phyloP scores from a whole-genome alignment of 1,140 invertebrate species.

The Zeugodacus cucurbitae region DNA sequence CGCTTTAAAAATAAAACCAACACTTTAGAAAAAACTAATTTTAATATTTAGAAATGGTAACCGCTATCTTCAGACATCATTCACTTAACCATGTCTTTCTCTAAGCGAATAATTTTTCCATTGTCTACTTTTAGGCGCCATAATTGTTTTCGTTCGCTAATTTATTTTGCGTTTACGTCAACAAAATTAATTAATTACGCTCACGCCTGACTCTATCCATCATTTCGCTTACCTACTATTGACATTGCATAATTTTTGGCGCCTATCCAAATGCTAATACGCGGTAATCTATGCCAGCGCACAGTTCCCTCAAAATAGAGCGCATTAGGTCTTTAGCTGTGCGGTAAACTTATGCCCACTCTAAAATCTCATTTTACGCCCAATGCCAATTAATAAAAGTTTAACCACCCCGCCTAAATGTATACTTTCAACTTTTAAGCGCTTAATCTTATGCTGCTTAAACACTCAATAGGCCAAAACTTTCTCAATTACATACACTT shows the following conservation, averaged over 20 bases:
- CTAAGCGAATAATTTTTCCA: background rate
- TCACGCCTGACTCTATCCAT: background rate
- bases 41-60: no score
- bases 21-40: no score
- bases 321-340: background rate
- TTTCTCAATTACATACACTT: conserved; percentile 21
- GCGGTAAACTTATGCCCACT: background rate
- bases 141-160: background rate
- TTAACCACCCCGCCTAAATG: background rate
- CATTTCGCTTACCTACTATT: background rate
- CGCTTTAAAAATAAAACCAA: no score
- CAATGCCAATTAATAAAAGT: conserved; percentile 34
- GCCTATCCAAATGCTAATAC: background rate
- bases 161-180: background rate
- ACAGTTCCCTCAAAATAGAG: background rate
- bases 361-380: background rate
- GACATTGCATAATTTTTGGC: background rate
- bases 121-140: background rate
- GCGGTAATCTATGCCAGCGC: background rate
- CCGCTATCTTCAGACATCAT: no score
- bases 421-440: conserved; percentile 34
- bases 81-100: background rate
- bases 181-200: background rate
- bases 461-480: conserved; percentile 36
- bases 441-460: conserved; percentile 27